Conservation (phyloP, 2,797 vertebrate species). For the Sternotherus odoratus region DNA sequence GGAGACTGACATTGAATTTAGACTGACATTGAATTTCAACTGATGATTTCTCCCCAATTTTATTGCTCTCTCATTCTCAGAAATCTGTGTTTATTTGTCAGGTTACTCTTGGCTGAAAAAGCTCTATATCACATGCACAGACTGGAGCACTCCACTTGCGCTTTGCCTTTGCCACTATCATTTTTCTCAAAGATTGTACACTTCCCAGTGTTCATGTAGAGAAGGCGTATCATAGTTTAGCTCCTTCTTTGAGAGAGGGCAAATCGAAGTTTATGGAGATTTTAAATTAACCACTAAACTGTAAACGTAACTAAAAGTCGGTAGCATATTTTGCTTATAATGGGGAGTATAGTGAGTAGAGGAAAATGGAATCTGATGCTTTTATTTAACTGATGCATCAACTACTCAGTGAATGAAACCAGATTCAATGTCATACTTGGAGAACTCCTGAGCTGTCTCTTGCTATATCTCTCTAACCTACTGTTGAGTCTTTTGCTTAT, state of each 20-base stretch:
- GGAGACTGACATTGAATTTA: background rate
- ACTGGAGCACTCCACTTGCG: too few relatives aligned
- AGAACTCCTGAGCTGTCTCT: background rate
- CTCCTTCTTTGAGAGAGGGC: background rate
- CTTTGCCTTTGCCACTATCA: fast-evolving
- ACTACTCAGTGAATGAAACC: background rate
- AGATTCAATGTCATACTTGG: background rate
- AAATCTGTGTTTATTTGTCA: background rate
- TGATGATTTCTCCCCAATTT: background rate
- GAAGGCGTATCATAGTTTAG: background rate
- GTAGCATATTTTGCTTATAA: background rate
- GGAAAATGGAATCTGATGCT: background rate
- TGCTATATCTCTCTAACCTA: background rate
- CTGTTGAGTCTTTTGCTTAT: background rate
- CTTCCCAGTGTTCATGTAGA: background rate
- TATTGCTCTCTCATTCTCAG: background rate
- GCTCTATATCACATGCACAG: background rate
- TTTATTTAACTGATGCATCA: background rate
- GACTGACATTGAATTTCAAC: background rate
- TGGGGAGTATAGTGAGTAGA: background rate
- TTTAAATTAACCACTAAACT: background rate
- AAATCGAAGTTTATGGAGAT: background rate
- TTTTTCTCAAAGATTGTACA: background rate
- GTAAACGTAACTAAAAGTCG: background rate
- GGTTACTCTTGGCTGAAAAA: background rate